Conservation (phyloP, 2,797 vertebrate genomes). For the Centropyge bicolor region DNA sequence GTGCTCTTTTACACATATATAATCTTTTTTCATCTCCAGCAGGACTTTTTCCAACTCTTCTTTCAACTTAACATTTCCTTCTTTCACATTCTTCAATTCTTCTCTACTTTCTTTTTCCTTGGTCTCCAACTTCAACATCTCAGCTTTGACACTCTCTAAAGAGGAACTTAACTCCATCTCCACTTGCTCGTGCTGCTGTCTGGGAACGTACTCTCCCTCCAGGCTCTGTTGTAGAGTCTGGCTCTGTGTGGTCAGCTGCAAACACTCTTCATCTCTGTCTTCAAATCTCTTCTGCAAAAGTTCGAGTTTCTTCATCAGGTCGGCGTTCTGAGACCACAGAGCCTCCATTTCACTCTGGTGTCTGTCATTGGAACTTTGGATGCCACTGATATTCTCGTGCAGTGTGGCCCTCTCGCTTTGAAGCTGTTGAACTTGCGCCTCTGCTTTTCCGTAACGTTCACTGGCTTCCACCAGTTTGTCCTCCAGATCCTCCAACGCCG, state of each 20-base stretch:
- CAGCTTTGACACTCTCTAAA: constrained; percentile 85
- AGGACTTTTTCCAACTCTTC: constrained; percentile 83
- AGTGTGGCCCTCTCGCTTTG: constrained; percentile 84
- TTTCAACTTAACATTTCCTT: constrained; percentile 87
- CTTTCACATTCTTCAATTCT: constrained; percentile 85
- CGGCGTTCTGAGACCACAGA: constrained; percentile 79
- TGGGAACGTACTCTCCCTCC: constrained; percentile 86
- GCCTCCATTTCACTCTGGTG: constrained; percentile 82
- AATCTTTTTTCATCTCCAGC: constrained; percentile 81
- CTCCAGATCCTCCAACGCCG: constrained; percentile 87
- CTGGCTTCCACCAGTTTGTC: constrained; percentile 89
- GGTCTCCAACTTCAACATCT: constrained; percentile 85
- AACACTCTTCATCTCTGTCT: constrained; percentile 82
- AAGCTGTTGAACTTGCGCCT: constrained; percentile 87
- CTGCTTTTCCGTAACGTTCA: constrained; percentile 86
- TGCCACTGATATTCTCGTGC: constrained; percentile 80
- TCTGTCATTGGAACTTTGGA: constrained; percentile 82
- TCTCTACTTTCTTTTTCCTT: constrained; percentile 79
- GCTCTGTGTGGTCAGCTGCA: constrained; percentile 83
- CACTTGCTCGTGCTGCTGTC: constrained; percentile 85
- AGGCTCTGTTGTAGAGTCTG: constrained; percentile 82
- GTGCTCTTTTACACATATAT: constrained; percentile 85
- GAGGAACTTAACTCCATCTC: constrained; percentile 82
- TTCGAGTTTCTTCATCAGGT: constrained; percentile 85
- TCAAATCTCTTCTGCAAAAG: constrained; percentile 81